Evolutionary conservation across 1,140 invertebrate genomes (phyloP).

Genomic region (Leptinotarsa defecta): DNA sequence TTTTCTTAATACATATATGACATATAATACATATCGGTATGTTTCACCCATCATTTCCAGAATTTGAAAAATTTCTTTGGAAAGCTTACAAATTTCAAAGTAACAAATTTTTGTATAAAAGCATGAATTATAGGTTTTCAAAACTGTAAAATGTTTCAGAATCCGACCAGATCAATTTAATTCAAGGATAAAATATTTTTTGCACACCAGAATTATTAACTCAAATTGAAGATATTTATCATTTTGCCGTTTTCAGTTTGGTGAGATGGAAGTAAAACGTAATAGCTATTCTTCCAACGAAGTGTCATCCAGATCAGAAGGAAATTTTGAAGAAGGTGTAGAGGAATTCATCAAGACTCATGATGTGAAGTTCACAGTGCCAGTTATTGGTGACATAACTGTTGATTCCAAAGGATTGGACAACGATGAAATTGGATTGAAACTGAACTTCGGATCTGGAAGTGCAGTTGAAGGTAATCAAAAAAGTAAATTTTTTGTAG

Average conservation of each 20-base stretch:
- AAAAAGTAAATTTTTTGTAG: constrained; percentile 80
- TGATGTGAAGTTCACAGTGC: constrained; percentile 76
- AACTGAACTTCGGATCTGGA: constrained; percentile 69
- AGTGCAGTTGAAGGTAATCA: constrained; percentile 60
- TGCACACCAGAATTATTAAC: too few relatives aligned
- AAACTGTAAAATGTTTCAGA: too few relatives aligned
- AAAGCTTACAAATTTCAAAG: too few relatives aligned
- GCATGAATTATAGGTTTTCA: too few relatives aligned
- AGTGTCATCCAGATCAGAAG: constrained; percentile 62
- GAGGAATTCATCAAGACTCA: constrained; percentile 74
- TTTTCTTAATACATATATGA: too few relatives aligned
- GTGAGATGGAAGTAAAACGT: constrained; percentile 69
- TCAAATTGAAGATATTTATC: too few relatives aligned
- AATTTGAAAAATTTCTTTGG: too few relatives aligned
- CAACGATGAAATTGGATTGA: constrained; percentile 72
- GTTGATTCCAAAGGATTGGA: constrained; percentile 76
- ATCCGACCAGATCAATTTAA: too few relatives aligned
- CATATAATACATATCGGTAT: too few relatives aligned
- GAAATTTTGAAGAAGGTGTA: constrained; percentile 68
- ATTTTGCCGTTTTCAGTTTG: constrained; percentile 48
- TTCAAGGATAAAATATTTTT: too few relatives aligned
- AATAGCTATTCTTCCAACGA: constrained; percentile 68
- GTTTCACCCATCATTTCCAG: too few relatives aligned
- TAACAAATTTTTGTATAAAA: too few relatives aligned
- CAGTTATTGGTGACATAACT: constrained; percentile 69